Conservation (phyloP, 2,797 vertebrate genomes). For the Anguilla anguilla region DNA sequence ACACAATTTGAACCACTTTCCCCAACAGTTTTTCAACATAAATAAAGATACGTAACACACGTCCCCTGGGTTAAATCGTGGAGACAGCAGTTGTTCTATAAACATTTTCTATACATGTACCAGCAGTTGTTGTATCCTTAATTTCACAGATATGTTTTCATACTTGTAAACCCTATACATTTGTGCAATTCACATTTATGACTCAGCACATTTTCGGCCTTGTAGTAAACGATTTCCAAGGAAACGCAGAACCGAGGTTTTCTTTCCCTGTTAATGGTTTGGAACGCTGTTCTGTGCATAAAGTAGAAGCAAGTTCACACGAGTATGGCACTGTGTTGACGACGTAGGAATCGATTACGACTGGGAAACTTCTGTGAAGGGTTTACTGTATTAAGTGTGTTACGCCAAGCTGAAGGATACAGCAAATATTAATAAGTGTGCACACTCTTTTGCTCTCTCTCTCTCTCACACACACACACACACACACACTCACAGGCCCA, state of each 20-base stretch:
- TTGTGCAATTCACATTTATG: slow-evolving; percentile 60
- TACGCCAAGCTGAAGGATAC: background rate
- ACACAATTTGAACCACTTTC: slow-evolving; percentile 39
- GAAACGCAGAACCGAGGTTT: slow-evolving; percentile 37
- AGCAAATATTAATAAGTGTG: background rate
- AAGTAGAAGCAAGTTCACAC: slow-evolving; percentile 44
- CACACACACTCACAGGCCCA: background rate
- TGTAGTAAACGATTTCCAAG: slow-evolving; percentile 35
- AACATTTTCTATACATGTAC: slow-evolving; percentile 60
- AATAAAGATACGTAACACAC: slow-evolving; percentile 53
- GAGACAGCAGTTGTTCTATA: slow-evolving; percentile 49
- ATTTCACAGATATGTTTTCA: slow-evolving; percentile 42
- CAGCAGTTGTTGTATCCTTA: slow-evolving; percentile 57
- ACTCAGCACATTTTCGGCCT: slow-evolving; percentile 58
- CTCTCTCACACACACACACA: background rate
- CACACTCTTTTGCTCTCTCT: background rate
- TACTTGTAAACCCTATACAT: slow-evolving; percentile 64
- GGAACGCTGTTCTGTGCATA: slow-evolving; percentile 28
- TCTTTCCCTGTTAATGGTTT: slow-evolving; percentile 19
- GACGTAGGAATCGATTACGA: background rate
- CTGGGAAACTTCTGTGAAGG: background rate
- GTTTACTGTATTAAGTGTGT: background rate
- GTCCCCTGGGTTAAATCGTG: slow-evolving; percentile 9
- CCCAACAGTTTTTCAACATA: slow-evolving; percentile 39
- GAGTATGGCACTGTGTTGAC: background rate